A percentile compares a stretch with the other conserved stretches of the same genome.
Evolutionary conservation across 1,140 invertebrate species (phyloP).

Genomic region (Condylostylus longicornis): DNA sequence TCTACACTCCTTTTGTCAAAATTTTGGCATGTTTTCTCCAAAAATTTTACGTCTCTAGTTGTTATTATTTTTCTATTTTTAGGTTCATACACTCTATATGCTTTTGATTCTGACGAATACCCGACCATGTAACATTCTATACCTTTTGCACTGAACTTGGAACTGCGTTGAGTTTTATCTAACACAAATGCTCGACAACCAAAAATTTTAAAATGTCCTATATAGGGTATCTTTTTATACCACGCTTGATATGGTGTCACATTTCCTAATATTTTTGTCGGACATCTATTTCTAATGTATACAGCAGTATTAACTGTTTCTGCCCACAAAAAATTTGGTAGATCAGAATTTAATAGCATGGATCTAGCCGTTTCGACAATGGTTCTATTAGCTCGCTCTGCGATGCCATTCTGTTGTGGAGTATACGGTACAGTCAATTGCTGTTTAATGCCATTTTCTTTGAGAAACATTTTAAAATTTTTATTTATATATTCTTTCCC

Average conservation of each 20-base stretch:
- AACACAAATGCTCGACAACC: conserved; percentile 18
- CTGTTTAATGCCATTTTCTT: conserved; percentile 21
- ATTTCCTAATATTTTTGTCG: neutral
- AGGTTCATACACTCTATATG: neutral
- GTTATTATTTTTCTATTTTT: neutral
- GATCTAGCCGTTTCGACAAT: conserved; percentile 7
- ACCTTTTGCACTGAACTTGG: conserved; percentile 7
- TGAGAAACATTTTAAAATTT: conserved; percentile 11
- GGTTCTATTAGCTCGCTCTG: conserved; percentile 15
- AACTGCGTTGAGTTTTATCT: conserved; percentile 19
- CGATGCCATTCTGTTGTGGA: conserved; percentile 30
- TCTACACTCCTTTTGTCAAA: neutral
- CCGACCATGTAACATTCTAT: conserved; percentile 2
- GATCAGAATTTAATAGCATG: neutral
- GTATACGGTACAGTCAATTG: conserved; percentile 24
- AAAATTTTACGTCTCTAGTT: neutral
- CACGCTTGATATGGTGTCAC: conserved; percentile 4
- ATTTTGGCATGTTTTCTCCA: neutral
- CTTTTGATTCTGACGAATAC: neutral
- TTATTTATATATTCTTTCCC: conserved; percentile 25
- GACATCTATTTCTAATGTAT: conserved; percentile 3
- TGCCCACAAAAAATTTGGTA: conserved; percentile 32
- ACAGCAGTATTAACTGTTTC: conserved; percentile 29
- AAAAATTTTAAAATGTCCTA: conserved; percentile 20
- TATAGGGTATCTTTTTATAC: conserved; percentile 11